phyloP scores from a whole-genome alignment of 2,888 invertebrate species.

The Pogonocherus hispidulus region DNA sequence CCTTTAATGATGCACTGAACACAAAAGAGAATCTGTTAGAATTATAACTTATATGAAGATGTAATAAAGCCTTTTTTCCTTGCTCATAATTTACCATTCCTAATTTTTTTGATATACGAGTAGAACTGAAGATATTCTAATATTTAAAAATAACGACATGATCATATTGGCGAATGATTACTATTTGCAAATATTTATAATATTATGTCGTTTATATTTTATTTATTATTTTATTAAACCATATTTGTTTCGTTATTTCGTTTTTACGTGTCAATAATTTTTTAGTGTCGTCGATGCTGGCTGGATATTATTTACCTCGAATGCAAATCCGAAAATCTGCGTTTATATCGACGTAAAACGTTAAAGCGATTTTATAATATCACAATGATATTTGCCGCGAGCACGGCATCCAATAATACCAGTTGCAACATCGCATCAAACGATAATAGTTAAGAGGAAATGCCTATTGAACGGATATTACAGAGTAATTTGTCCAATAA shows the following conservation, averaged over 20 bases:
- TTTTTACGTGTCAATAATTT: too few species aligned
- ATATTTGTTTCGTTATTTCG: neutral
- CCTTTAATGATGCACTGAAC: too few species aligned
- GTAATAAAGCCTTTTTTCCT: too few species aligned
- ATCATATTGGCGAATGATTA: too few species aligned
- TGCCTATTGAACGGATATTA: slow-evolving; percentile 4
- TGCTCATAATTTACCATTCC: too few species aligned
- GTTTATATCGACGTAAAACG: neutral
- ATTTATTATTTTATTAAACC: slow-evolving; percentile 10
- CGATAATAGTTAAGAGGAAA: slow-evolving; percentile 4
- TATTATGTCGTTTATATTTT: slow-evolving; percentile 10
- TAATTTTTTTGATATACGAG: too few species aligned
- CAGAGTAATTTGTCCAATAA: slow-evolving; percentile 14
- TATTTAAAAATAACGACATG: too few species aligned
- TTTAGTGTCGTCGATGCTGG: too few species aligned
- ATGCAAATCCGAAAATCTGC: neutral
- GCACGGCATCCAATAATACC: neutral
- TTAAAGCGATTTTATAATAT: neutral
- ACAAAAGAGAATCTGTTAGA: too few species aligned
- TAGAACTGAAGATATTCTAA: too few species aligned
- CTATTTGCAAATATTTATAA: too few species aligned
- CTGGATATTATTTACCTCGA: neutral
- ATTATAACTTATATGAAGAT: too few species aligned
- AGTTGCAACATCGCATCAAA: neutral
- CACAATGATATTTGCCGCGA: neutral